phyloP scores from a whole-genome alignment of 2,113 vertebrate genomes.

The Bujurquina vittata region DNA sequence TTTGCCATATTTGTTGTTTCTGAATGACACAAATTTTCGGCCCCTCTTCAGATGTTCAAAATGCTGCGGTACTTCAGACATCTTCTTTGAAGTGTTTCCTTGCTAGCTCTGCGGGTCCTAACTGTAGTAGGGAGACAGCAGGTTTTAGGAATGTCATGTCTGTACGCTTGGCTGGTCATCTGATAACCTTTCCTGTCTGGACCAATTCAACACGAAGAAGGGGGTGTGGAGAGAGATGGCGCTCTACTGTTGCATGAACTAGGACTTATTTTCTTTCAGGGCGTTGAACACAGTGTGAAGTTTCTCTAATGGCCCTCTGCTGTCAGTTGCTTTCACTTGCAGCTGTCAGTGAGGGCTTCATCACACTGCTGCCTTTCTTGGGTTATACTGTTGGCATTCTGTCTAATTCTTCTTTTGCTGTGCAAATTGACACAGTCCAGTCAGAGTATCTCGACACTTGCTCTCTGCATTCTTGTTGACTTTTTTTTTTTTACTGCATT shows the following conservation, averaged over 20 bases:
- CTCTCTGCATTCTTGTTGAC: not conserved
- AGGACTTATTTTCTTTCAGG: not conserved
- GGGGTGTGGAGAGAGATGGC: not conserved
- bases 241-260: not conserved
- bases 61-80: not conserved
- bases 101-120: not conserved
- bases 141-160: fast-evolving
- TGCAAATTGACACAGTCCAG: not conserved
- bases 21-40: not conserved
- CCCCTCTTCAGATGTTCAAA: not conserved
- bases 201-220: not conserved
- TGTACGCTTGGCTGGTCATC: not conserved
- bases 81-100: not conserved
- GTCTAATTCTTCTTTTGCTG: not conserved
- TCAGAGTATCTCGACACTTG: not conserved
- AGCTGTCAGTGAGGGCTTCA: not conserved
- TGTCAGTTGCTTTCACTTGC: not conserved
- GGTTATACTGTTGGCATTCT: not conserved
- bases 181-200: not conserved
- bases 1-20: not conserved
- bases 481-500: not conserved
- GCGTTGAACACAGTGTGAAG: not conserved
- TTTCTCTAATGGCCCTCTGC: not conserved
- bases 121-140: not conserved
- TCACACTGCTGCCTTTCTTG: not conserved